Base-by-base conservation (phyloP, 2,797 vertebrate species). In the Peromyscus eremicus region DNA sequence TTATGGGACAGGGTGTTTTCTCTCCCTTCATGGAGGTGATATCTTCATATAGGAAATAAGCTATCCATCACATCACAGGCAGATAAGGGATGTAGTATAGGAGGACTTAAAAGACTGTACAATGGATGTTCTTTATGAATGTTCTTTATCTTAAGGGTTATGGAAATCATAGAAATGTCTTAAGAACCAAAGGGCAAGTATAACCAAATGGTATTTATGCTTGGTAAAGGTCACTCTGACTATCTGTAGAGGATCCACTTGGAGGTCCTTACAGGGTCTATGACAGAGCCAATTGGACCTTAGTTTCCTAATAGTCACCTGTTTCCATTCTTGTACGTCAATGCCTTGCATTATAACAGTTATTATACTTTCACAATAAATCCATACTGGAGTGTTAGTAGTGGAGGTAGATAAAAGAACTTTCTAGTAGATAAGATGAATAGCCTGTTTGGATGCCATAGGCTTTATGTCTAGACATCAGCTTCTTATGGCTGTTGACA, bases 281-380 rank as follows among this genome's bases (percentile, higher is more conserved):
- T 60, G 60, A 34, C 77, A 92, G 57, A 87, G 52, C 46, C 43
- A 95, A 84, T 0, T 13, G 34, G 19, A 92, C 66, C 25, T 77
- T 80, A 90, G 43, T 82, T 64, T 95, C 34, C 66, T 76, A 83
- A 88, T 10, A 5, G 32, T 89, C 34, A 34, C 49, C 49, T 89
- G 37, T 13, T 90, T 79, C 70, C 16, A 60, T 79, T 52, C 43
- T 82, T 23, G 66, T 2, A 89, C 21, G 6, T 88, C 60, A 92
- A 49, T 62, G n/a, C 9, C 62, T 79, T 90, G 70, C 66, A 34
- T 66, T 62, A 57, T 25, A 37, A 21, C 9, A 91, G 12, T 66
- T 80, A 80, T 89, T 89, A 89, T 64, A 88, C 64, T 89, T 85
- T 91, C 23, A 89, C 73, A 86, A 46, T 52, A 66, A 92, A 46